phyloP scores from a whole-genome alignment of 2,888 invertebrate genomes.

The Spilarctia lutea region DNA sequence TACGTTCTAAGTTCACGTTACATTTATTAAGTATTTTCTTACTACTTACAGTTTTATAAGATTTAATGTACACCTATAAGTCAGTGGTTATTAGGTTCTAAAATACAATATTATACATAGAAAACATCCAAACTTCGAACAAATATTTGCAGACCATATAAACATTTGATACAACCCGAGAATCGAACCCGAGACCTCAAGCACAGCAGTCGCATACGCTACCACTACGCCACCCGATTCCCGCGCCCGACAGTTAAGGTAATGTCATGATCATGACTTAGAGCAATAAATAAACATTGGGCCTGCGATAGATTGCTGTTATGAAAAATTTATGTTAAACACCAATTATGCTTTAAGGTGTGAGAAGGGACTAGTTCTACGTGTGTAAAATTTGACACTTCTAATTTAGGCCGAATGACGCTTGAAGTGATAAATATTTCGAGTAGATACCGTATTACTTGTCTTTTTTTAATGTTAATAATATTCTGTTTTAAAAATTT shows the following conservation, averaged over 20 bases:
- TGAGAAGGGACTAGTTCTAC: constrained; percentile 26
- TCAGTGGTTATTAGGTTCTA: not conserved
- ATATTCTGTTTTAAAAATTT: not conserved
- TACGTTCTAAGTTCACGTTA: not conserved
- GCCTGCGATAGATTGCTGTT: not conserved
- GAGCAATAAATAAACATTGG: not conserved
- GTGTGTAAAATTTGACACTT: constrained; percentile 53
- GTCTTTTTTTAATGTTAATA: not conserved
- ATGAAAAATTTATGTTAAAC: not conserved
- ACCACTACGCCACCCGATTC: too few species aligned
- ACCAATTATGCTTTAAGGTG: constrained; percentile 24
- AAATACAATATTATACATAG: not conserved
- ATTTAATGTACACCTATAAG: not conserved
- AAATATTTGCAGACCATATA: too few species aligned
- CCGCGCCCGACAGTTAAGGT: too few species aligned
- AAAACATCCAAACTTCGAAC: too few species aligned
- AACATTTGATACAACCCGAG: too few species aligned
- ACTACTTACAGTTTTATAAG: too few species aligned
- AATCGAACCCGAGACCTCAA: too few species aligned
- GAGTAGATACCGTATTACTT: constrained; percentile 48
- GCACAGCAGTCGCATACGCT: too few species aligned
- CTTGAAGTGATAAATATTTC: constrained; percentile 68
- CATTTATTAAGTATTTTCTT: not conserved
- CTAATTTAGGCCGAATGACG: constrained; percentile 52
- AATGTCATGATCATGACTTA: not conserved